phyloP scores from a whole-genome alignment of 2,797 vertebrate species.

The Iguana delicatissima region DNA sequence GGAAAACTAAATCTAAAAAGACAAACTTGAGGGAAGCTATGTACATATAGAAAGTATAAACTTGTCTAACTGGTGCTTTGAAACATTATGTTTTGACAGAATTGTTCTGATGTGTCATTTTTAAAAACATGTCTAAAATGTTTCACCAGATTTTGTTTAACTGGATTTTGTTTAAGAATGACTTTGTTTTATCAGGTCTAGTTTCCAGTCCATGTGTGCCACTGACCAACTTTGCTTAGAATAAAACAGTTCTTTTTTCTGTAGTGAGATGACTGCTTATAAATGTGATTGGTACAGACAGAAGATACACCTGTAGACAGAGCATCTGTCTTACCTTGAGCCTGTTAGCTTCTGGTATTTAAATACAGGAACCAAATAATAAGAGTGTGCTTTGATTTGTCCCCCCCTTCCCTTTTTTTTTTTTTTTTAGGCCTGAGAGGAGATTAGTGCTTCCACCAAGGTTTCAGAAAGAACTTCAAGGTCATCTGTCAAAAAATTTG shows the following conservation, averaged over 20 bases:
- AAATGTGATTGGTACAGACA: not conserved
- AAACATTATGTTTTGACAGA: not conserved
- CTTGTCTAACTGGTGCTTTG: not conserved
- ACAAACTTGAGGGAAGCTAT: not conserved
- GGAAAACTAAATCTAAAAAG: not conserved
- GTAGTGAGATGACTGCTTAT: not conserved
- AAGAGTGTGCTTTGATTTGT: constrained; percentile 43
- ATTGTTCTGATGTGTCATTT: not conserved
- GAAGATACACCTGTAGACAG: not conserved
- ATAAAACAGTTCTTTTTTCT: not conserved
- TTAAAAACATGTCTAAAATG: not conserved
- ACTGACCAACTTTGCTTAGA: not conserved
- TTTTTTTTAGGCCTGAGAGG: constrained; percentile 77
- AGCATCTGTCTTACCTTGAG: not conserved
- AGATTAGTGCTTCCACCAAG: constrained; percentile 81
- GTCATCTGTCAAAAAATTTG: constrained; percentile 83
- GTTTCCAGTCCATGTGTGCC: not conserved
- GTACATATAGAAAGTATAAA: not conserved
- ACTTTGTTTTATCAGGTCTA: not conserved
- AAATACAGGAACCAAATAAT: not conserved
- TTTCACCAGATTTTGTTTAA: not conserved
- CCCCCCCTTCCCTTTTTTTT: not conserved
- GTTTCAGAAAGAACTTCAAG: constrained; percentile 90
- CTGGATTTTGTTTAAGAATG: not conserved
- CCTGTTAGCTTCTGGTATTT: not conserved